Evolutionary conservation across 1,140 invertebrate species (phyloP).

Genomic region (Drosophila lacteicornis): DNA sequence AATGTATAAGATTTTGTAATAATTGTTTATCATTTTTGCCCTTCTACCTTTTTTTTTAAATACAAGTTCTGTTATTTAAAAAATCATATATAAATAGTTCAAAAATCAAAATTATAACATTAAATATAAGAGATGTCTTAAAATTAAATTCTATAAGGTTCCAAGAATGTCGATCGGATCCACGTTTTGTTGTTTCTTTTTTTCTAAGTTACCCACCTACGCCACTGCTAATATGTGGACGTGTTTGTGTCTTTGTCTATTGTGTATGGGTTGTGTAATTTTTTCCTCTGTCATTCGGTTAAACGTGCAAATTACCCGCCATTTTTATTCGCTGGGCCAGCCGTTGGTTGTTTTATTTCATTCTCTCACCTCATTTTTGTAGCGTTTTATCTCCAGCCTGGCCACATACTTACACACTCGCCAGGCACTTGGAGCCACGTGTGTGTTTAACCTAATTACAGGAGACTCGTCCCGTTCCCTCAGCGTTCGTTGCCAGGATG

Average conservation of each 20-base stretch:
- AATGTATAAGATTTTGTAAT: too few relatives aligned
- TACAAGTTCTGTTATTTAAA: too few relatives aligned
- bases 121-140: background rate
- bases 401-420: slow-evolving; percentile 21
- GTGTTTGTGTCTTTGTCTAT: slow-evolving; percentile 17
- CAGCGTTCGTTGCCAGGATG: background rate
- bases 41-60: too few relatives aligned
- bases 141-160: background rate
- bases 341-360: slow-evolving; percentile 71
- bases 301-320: slow-evolving; percentile 78
- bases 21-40: too few relatives aligned
- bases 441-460: slow-evolving; percentile 79
- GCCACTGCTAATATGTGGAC: slow-evolving; percentile 13
- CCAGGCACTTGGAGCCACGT: slow-evolving; percentile 60
- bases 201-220: background rate
- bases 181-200: background rate
- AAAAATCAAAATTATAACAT: too few relatives aligned
- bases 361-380: slow-evolving; percentile 75
- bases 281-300: slow-evolving; percentile 75
- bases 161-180: background rate
- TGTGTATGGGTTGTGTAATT: slow-evolving; percentile 52
- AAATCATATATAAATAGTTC: too few relatives aligned
- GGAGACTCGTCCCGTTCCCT: slow-evolving; percentile 24
- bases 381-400: slow-evolving; percentile 63
- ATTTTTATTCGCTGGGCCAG: slow-evolving; percentile 69